Conservation (phyloP, 1,140 invertebrate genomes). For the Colletes latitarsis region DNA sequence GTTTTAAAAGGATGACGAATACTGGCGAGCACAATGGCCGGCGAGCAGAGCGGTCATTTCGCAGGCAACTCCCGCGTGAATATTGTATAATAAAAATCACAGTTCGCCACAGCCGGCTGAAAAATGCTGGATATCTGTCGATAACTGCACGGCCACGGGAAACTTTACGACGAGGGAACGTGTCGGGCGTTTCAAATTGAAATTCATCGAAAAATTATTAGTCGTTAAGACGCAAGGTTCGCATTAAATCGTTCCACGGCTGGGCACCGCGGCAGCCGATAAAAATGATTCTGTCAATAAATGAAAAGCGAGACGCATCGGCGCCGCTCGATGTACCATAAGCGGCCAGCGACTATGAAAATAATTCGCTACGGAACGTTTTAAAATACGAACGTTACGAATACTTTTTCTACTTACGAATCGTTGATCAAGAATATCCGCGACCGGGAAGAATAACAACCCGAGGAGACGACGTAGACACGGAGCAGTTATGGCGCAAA, state of each 20-base stretch:
- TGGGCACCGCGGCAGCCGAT: not conserved
- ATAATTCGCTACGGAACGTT: conserved; percentile 1
- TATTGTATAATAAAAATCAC: conserved; percentile 14
- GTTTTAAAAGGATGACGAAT: conserved; percentile 45
- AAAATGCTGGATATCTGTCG: conserved; percentile 50
- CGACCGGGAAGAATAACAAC: conserved; percentile 52
- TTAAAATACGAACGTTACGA: not conserved
- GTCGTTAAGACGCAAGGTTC: not conserved
- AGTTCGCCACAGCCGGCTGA: conserved; percentile 10
- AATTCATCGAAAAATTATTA: conserved; percentile 31
- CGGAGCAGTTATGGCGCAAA: conserved; percentile 50
- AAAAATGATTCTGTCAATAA: not conserved
- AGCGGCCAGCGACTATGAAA: not conserved
- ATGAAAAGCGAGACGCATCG: not conserved
- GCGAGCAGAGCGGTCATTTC: conserved; percentile 8
- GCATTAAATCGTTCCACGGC: not conserved
- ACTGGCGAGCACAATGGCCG: not conserved
- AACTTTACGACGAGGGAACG: not conserved
- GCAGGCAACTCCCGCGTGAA: conserved; percentile 24
- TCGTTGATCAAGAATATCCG: conserved; percentile 28
- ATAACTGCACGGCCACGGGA: conserved; percentile 3
- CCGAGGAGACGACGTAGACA: conserved; percentile 32
- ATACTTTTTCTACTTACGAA: not conserved
- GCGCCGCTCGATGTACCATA: not conserved
- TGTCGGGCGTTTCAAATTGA: conserved; percentile 8